Conservation (phyloP, 2,888 invertebrate species). For the Oxyteleia sp. region DNA sequence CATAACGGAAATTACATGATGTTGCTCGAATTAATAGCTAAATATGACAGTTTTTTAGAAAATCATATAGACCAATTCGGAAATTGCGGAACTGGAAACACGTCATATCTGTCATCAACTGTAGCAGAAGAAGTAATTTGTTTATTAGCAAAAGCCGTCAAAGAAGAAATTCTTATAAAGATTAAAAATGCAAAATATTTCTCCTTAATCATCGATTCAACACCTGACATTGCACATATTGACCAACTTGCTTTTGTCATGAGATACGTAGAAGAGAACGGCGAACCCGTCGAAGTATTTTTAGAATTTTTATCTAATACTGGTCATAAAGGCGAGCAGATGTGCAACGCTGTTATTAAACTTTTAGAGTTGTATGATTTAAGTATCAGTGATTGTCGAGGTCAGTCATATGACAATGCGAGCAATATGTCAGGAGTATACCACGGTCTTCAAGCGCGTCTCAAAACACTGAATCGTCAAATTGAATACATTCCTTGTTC, state of each 20-base stretch:
- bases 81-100: slow-evolving; percentile 44
- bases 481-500: background rate
- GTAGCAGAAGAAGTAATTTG: slow-evolving; percentile 33
- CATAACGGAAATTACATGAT: slow-evolving; percentile 80
- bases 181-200: slow-evolving; percentile 22
- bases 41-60: slow-evolving; percentile 67
- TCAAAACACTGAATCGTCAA: background rate
- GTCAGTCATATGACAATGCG: slow-evolving; percentile 44
- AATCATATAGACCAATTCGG: slow-evolving; percentile 40
- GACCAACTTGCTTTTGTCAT: slow-evolving; percentile 40
- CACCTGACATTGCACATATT: slow-evolving; percentile 39
- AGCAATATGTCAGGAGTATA: slow-evolving; percentile 30
- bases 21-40: slow-evolving; percentile 78
- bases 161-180: slow-evolving; percentile 27
- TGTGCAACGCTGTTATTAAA: slow-evolving; percentile 14
- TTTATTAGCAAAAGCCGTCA: slow-evolving; percentile 35
- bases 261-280: slow-evolving; percentile 14
- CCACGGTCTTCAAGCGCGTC: slow-evolving; percentile 72
- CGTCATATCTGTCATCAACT: slow-evolving; percentile 46
- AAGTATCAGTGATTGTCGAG: slow-evolving; percentile 28
- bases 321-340: slow-evolving; percentile 13
- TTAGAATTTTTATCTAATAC: slow-evolving; percentile 34
- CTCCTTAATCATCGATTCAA: slow-evolving; percentile 37
- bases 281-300: slow-evolving; percentile 19
- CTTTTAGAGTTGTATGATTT: slow-evolving; percentile 6